Conservation (phyloP, 2,888 invertebrate species). For the Noctuana brunneofusca region DNA sequence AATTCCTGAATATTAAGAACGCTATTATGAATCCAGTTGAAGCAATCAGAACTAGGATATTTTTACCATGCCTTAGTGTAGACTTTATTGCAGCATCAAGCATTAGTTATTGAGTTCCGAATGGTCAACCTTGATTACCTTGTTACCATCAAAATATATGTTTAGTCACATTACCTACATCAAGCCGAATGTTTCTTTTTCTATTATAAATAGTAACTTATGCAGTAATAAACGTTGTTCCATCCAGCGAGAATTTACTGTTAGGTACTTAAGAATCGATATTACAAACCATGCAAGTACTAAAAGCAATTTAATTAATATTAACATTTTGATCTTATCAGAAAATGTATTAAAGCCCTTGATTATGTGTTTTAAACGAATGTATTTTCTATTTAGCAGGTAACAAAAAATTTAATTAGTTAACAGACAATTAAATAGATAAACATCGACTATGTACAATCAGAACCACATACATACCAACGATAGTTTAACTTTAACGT, state of each 20-base stretch:
- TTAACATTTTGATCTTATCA: conserved; percentile 14
- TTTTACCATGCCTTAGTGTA: conserved; percentile 58
- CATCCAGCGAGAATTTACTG: conserved; percentile 30
- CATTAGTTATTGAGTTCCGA: conserved; percentile 55
- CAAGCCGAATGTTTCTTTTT: neutral
- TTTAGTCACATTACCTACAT: neutral
- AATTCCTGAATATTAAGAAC: conserved; percentile 72
- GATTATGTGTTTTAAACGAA: conserved; percentile 2
- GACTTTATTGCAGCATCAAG: conserved; percentile 59
- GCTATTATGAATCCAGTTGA: conserved; percentile 53
- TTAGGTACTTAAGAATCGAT: conserved; percentile 28
- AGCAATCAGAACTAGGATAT: conserved; percentile 42
- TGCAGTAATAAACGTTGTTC: conserved; percentile 32
- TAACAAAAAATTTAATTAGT: conserved; percentile 7
- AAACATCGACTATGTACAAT: conserved; percentile 11
- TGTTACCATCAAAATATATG: neutral
- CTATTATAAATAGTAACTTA: neutral
- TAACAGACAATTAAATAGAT: conserved; percentile 13
- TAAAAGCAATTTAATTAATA: conserved; percentile 47
- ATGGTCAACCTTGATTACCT: conserved; percentile 46
- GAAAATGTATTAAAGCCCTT: conserved; percentile 8
- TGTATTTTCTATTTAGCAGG: conserved; percentile 10
- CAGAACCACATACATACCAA: conserved; percentile 67
- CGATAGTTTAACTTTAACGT: conserved; percentile 61
- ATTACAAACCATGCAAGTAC: conserved; percentile 54